Percentiles rank a stretch among this genome's conserved stretches.
These are phyloP conservation scores for Telenomus remus DNA, from an alignment of 1,140 invertebrate species.

Conservation along the genomic window DNA sequence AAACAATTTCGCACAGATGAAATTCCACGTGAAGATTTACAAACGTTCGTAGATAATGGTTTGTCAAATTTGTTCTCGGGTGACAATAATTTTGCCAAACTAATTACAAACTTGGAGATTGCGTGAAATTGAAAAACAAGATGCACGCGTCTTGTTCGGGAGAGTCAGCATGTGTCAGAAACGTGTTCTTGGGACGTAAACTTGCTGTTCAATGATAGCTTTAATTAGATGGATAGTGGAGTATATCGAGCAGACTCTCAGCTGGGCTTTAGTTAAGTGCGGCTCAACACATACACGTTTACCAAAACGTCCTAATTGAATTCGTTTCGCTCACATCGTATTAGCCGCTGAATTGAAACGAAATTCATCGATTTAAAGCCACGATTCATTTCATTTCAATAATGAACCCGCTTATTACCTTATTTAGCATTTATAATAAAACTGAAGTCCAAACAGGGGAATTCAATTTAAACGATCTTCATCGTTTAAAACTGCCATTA, in stretches of 20 bases:
- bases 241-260: constrained; percentile 29
- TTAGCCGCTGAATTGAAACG: no score
- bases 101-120: constrained; percentile 1
- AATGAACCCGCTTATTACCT: no score
- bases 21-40: no score
- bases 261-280: constrained; percentile 12
- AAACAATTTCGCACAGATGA: no score
- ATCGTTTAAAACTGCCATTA: no score
- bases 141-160: constrained; percentile 5
- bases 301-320: constrained; percentile 24
- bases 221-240: constrained; percentile 35
- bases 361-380: no score
- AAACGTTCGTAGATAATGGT: no score
- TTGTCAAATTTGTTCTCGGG: no score
- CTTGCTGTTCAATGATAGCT: constrained; percentile 26
- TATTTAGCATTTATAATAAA: no score
- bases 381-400: no score
- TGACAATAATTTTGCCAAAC: neutral
- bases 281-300: constrained; percentile 16
- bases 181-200: constrained; percentile 27
- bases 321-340: constrained; percentile 6
- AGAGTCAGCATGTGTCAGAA: constrained; percentile 22
- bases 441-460: no score
- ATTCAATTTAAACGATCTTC: no score
- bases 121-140: constrained; percentile 9